Evolutionary conservation across 1,140 invertebrate genomes (phyloP).

Genomic region (Eupristina koningsbergeri): DNA sequence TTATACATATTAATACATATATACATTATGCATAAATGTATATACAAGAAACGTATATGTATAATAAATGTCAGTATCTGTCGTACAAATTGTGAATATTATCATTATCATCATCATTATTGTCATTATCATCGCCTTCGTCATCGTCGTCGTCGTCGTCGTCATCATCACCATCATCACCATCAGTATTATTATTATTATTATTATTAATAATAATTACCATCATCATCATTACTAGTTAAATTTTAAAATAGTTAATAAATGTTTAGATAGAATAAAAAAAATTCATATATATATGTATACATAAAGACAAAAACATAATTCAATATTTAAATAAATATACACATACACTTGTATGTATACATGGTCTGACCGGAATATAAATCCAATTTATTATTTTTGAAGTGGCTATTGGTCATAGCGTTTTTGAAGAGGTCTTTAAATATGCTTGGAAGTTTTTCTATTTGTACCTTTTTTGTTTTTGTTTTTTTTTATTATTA

Average conservation of each 20-base stretch:
- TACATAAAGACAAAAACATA: too few species aligned
- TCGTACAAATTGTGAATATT: slow-evolving; percentile 66
- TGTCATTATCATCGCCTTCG: too few species aligned
- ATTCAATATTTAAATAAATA: too few species aligned
- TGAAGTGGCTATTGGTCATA: too few species aligned
- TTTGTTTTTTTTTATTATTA: too few species aligned
- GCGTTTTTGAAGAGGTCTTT: too few species aligned
- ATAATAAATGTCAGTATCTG: slow-evolving; percentile 65
- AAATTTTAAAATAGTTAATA: slow-evolving; percentile 64
- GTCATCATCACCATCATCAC: slow-evolving; percentile 16
- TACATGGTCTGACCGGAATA: too few species aligned
- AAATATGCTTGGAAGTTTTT: too few species aligned
- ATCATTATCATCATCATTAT: slow-evolving; percentile 18
- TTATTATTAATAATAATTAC: slow-evolving; percentile 29
- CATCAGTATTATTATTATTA: slow-evolving; percentile 42
- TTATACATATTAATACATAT: slow-evolving; percentile 51
- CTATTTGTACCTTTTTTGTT: too few species aligned
- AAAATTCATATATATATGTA: slow-evolving; percentile 10
- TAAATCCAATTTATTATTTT: too few species aligned
- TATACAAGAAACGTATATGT: slow-evolving; percentile 61
- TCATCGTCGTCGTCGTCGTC: too few species aligned
- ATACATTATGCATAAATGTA: slow-evolving; percentile 54
- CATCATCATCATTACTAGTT: background rate
- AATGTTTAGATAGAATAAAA: slow-evolving; percentile 61
- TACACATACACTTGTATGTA: background rate